Percentiles rank a stretch among this genome's conserved stretches.
These are phyloP conservation scores for Blastobasis lacticolella DNA, from an alignment of 2,888 invertebrate genomes.

Conservation along the genomic window DNA sequence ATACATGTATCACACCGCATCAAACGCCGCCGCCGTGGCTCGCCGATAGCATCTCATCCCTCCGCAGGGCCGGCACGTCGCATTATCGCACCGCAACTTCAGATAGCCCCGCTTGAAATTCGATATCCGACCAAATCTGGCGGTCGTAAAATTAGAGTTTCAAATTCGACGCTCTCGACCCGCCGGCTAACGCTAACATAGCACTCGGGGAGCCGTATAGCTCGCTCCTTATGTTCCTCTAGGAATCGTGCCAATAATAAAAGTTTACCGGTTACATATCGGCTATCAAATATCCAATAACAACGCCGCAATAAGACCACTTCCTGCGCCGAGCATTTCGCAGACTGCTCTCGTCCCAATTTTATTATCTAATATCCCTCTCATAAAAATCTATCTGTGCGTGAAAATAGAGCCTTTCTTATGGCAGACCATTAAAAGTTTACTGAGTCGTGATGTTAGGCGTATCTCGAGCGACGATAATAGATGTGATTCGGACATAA, in stretches of 20 bases:
- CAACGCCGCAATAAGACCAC: slow-evolving; percentile 43
- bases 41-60: too few species aligned
- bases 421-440: slow-evolving; percentile 29
- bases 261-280: slow-evolving; percentile 57
- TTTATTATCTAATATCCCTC: slow-evolving; percentile 37
- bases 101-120: slow-evolving; percentile 64
- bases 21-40: too few species aligned
- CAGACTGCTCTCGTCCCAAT: slow-evolving; percentile 31
- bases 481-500: slow-evolving; percentile 38
- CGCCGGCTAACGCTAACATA: slow-evolving; percentile 13
- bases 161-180: slow-evolving; percentile 23
- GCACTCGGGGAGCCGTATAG: slow-evolving; percentile 8
- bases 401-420: slow-evolving; percentile 28
- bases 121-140: slow-evolving; percentile 55
- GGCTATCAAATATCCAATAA: slow-evolving; percentile 60
- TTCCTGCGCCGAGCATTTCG: slow-evolving; percentile 36
- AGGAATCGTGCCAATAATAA: slow-evolving; percentile 54
- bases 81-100: slow-evolving; percentile 50
- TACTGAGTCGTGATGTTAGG: slow-evolving; percentile 23
- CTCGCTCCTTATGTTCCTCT: slow-evolving; percentile 32
- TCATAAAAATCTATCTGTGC: slow-evolving; percentile 27
- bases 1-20: too few species aligned
- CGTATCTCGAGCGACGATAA: slow-evolving; percentile 28
- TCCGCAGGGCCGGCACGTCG: slow-evolving; percentile 24
- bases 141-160: slow-evolving; percentile 63